Conservation (phyloP, 2,113 vertebrate species). For the Apus apus region DNA sequence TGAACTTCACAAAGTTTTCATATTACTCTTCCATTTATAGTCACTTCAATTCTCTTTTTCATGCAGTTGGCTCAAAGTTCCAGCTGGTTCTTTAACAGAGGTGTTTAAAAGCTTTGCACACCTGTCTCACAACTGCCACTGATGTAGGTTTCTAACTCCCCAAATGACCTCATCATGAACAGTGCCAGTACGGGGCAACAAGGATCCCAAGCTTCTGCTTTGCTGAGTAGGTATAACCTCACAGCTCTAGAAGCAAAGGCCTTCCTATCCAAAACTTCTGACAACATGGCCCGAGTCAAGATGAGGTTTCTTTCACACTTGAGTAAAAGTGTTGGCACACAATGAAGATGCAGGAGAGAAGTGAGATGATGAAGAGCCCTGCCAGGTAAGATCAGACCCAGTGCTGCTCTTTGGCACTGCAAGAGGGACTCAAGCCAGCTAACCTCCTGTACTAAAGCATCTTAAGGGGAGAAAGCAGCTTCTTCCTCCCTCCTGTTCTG, state of each 20-base stretch:
- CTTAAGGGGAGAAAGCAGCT: background rate
- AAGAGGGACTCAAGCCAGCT: background rate
- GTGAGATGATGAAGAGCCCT: background rate
- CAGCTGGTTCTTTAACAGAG: background rate
- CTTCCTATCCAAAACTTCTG: background rate
- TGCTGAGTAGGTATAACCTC: background rate
- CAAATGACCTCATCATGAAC: accelerated
- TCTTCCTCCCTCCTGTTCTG: background rate
- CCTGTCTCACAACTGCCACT: background rate
- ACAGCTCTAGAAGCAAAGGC: background rate
- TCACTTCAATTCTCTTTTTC: background rate
- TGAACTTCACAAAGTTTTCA: background rate
- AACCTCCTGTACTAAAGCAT: background rate
- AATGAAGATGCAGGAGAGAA: accelerated
- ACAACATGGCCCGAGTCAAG: accelerated
- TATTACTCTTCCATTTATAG: background rate
- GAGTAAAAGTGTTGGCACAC: background rate
- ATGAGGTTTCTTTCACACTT: background rate
- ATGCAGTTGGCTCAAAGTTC: background rate
- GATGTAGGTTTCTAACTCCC: background rate
- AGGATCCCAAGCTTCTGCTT: background rate
- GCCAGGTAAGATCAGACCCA: background rate
- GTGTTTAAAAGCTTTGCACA: background rate
- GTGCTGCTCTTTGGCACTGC: accelerated
- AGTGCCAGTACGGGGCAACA: background rate